phyloP scores from a whole-genome alignment of 2,113 vertebrate genomes.

The Eurypyga helias region DNA sequence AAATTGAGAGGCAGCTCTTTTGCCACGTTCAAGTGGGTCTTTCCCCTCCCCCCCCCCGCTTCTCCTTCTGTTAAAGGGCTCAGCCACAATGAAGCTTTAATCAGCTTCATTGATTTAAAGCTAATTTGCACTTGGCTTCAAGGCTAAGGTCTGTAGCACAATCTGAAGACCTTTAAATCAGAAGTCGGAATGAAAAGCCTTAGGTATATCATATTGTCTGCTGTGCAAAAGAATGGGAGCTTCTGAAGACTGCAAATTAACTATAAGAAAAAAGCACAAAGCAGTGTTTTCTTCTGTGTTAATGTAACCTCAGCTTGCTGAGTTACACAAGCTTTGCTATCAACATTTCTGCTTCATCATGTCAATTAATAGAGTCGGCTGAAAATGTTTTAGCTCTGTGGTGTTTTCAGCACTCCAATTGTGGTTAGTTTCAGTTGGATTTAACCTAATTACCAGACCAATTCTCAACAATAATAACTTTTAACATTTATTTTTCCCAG shows the following conservation, averaged over 20 bases:
- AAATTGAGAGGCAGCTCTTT: conserved; percentile 80
- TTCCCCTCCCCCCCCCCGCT: neutral
- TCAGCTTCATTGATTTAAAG: conserved; percentile 88
- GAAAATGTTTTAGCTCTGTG: conserved; percentile 63
- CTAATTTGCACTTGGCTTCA: conserved; percentile 86
- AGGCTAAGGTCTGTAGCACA: conserved; percentile 82
- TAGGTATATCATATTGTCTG: conserved; percentile 79
- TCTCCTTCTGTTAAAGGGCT: conserved; percentile 73
- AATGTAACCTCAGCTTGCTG: conserved; percentile 62
- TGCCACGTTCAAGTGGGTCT: conserved; percentile 78
- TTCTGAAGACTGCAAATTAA: conserved; percentile 75
- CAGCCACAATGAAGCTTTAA: conserved; percentile 82
- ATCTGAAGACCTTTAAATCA: conserved; percentile 81
- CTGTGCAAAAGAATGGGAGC: conserved; percentile 68
- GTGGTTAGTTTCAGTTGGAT: conserved; percentile 72
- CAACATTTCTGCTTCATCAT: conserved; percentile 71
- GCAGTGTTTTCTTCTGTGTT: conserved; percentile 57
- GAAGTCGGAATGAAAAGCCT: conserved; percentile 76
- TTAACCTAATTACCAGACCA: conserved; percentile 78
- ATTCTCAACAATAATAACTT: conserved; percentile 78
- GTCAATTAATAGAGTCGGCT: conserved; percentile 61
- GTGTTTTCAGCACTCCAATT: conserved; percentile 65
- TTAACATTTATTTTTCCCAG: conserved; percentile 79
- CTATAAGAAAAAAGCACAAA: conserved; percentile 64
- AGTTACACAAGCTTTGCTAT: conserved; percentile 54